Evolutionary conservation across 92 coral and sea anemone genomes (phyloP).

Genomic region (Paramuricea clavata): DNA sequence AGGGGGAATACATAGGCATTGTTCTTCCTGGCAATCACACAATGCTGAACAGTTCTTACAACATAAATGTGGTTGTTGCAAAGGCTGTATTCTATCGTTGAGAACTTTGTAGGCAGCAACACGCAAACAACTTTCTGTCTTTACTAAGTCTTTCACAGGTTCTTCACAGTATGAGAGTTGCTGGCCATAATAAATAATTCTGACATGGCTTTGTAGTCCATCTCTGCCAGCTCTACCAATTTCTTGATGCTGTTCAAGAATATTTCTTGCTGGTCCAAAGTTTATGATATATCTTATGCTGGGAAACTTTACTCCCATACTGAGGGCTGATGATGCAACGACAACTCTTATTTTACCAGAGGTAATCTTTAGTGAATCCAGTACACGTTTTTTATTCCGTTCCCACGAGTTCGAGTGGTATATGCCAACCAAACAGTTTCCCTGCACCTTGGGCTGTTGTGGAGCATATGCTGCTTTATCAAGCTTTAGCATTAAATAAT

Average conservation of each 20-base stretch:
- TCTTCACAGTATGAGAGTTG: constrained; percentile 46
- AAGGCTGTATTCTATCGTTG: constrained; percentile 27
- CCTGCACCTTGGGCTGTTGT: not conserved
- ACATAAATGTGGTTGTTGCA: constrained; percentile 40
- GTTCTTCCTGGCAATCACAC: too few relatives aligned
- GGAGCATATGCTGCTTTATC: constrained; percentile 60
- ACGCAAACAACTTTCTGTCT: constrained; percentile 43
- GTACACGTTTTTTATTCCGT: constrained; percentile 20
- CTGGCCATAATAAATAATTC: constrained; percentile 52
- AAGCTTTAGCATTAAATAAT: constrained; percentile 62
- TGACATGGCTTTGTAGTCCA: constrained; percentile 20
- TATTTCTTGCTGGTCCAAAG: constrained; percentile 53
- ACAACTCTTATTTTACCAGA: constrained; percentile 51
- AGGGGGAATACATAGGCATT: too few relatives aligned
- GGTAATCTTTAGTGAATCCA: constrained; percentile 26
- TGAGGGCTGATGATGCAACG: constrained; percentile 60
- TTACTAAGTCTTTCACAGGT: constrained; percentile 45
- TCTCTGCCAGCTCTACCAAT: constrained; percentile 57
- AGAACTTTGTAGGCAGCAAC: constrained; percentile 39
- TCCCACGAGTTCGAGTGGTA: constrained; percentile 48
- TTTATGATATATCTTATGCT: constrained; percentile 45
- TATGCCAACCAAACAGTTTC: constrained; percentile 53
- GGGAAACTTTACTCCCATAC: constrained; percentile 66
- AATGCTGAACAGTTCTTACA: constrained; percentile 42
- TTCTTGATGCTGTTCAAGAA: constrained; percentile 64